Evolutionary conservation across 2,113 vertebrate species (phyloP).

Genomic region (Syrrhaptes paradoxus): DNA sequence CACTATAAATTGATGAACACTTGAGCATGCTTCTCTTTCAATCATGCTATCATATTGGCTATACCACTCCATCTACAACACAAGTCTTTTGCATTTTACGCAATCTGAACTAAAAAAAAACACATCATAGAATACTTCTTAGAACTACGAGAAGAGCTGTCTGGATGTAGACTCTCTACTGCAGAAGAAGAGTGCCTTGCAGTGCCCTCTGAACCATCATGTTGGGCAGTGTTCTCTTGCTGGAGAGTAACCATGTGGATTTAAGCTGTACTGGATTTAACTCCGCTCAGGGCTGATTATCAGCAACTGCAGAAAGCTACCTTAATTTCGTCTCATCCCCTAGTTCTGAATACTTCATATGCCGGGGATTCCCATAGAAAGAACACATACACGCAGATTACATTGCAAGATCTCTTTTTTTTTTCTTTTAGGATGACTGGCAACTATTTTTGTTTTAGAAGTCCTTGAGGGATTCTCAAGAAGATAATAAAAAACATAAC

Average conservation of each 20-base stretch:
- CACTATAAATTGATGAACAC: neutral
- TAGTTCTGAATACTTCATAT: neutral
- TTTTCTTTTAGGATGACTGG: neutral
- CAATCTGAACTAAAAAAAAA: neutral
- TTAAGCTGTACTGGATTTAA: neutral
- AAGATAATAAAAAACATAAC: neutral
- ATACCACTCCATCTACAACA: neutral
- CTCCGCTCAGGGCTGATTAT: neutral
- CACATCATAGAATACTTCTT: neutral
- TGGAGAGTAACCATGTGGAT: neutral
- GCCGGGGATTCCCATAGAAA: neutral
- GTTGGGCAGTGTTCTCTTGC: neutral
- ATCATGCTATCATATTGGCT: neutral
- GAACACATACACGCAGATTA: neutral
- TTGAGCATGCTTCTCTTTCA: neutral
- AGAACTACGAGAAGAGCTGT: neutral
- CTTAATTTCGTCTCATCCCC: neutral
- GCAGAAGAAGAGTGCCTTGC: neutral
- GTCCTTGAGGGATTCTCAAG: neutral
- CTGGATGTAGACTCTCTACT: neutral
- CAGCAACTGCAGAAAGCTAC: neutral
- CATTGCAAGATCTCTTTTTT: neutral
- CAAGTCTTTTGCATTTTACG: neutral
- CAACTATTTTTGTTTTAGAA: neutral
- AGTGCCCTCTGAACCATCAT: neutral